phyloP scores from a whole-genome alignment of 2,113 vertebrate species.

The Clarias macrocephalus region DNA sequence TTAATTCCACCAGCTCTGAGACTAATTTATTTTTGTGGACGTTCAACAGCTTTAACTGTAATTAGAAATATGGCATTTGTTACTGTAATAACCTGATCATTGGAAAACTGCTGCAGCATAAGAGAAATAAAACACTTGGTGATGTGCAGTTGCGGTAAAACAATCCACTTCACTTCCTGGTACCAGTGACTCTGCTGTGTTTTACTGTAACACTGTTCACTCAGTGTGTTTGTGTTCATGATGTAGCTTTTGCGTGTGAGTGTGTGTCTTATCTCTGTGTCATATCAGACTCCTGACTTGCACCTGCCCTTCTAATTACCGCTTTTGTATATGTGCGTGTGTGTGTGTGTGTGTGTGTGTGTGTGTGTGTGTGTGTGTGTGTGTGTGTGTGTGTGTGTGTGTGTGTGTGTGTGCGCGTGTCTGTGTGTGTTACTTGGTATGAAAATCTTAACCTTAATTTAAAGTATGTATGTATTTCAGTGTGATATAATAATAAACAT shows the following conservation, averaged over 20 bases:
- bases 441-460: background rate
- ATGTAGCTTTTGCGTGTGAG: background rate
- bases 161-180: no score
- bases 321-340: background rate
- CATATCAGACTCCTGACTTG: background rate
- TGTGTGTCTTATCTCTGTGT: conserved; percentile 11
- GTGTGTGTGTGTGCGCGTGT: no score
- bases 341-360: conserved; percentile 19
- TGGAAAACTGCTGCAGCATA: background rate
- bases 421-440: background rate
- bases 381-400: background rate
- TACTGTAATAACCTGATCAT: no score
- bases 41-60: background rate
- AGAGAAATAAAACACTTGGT: no score
- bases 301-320: conserved; percentile 14
- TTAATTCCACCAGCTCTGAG: background rate
- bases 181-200: background rate
- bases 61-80: background rate
- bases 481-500: background rate
- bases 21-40: no score
- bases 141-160: no score
- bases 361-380: background rate
- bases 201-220: background rate
- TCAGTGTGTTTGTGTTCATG: background rate
- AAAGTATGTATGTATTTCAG: no score